phyloP scores from a whole-genome alignment of 2,888 invertebrate species.

The Tillus elongatus region DNA sequence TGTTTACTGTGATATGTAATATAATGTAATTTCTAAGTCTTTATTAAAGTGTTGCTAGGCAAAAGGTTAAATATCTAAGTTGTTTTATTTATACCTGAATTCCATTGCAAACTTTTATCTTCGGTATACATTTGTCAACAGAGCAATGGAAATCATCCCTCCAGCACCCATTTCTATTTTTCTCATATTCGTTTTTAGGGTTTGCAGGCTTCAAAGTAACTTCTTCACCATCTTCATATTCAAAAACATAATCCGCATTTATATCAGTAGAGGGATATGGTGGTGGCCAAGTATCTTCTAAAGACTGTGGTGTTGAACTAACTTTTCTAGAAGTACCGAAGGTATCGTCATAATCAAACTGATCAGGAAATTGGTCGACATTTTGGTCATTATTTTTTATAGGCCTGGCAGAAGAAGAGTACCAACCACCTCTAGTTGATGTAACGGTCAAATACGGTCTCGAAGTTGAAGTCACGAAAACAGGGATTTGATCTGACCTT shows the following conservation, averaged over 20 bases:
- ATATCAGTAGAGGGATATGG: conserved; percentile 31
- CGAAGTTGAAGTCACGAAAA: too few species aligned
- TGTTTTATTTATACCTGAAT: conserved; percentile 36
- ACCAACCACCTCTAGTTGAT: too few species aligned
- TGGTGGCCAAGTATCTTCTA: conserved; percentile 31
- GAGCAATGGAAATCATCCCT: conserved; percentile 44
- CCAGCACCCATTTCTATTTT: conserved; percentile 26
- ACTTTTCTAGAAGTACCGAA: too few species aligned
- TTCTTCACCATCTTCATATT: conserved; percentile 29
- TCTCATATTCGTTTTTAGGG: conserved; percentile 14
- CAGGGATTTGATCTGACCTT: too few species aligned
- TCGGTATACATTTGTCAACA: conserved; percentile 45
- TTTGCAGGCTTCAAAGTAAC: conserved; percentile 27
- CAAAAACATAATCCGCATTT: conserved; percentile 36
- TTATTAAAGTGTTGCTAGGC: too few species aligned
- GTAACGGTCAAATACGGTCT: too few species aligned
- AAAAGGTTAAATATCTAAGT: background rate
- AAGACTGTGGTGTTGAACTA: too few species aligned
- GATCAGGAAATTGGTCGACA: conserved; percentile 5
- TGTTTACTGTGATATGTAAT: too few species aligned
- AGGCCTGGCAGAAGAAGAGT: too few species aligned
- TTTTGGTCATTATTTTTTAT: too few species aligned
- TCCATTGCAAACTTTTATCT: conserved; percentile 50
- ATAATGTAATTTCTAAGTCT: too few species aligned
- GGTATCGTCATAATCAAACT: conserved; percentile 12